Evolutionary conservation across 2,797 vertebrate species (phyloP).

Genomic region (Sebastes itinus): DNA sequence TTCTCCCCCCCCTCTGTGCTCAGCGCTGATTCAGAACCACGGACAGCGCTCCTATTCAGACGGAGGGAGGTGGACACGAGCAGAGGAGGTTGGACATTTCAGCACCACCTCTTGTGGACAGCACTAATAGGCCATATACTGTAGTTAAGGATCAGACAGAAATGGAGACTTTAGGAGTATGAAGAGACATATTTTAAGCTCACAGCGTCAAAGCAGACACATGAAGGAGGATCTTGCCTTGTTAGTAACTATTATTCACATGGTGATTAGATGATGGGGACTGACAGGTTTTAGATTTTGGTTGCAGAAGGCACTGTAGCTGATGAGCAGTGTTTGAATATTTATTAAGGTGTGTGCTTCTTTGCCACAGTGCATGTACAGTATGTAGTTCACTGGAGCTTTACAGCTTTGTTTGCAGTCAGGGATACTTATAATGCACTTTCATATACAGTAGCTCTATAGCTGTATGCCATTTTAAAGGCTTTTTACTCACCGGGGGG

Average conservation of each 20-base stretch:
- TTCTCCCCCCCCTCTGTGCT: not conserved
- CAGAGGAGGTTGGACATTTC: constrained; percentile 24
- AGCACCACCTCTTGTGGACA: constrained; percentile 53
- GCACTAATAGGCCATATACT: not conserved
- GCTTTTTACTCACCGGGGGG: not conserved
- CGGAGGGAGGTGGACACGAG: not conserved
- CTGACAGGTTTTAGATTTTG: constrained; percentile 9
- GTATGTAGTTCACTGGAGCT: not conserved
- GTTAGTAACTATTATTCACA: constrained; percentile 32
- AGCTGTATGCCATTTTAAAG: not conserved
- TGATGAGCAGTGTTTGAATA: constrained; percentile 5
- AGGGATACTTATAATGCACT: not conserved
- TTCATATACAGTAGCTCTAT: not conserved
- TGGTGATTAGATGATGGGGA: constrained; percentile 9
- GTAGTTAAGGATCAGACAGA: not conserved
- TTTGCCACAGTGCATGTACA: not conserved
- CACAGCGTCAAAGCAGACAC: not conserved
- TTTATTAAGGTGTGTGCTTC: not conserved
- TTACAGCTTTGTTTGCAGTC: constrained; percentile 12
- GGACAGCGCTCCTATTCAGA: constrained; percentile 37
- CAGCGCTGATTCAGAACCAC: constrained; percentile 60
- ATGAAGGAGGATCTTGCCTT: not conserved
- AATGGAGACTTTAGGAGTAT: not conserved
- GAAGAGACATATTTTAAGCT: not conserved
- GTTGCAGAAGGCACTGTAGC: constrained; percentile 3